These are phyloP conservation scores for Dreissena polymorpha DNA, from an alignment of 1,140 invertebrate genomes.

Conservation along the genomic window DNA sequence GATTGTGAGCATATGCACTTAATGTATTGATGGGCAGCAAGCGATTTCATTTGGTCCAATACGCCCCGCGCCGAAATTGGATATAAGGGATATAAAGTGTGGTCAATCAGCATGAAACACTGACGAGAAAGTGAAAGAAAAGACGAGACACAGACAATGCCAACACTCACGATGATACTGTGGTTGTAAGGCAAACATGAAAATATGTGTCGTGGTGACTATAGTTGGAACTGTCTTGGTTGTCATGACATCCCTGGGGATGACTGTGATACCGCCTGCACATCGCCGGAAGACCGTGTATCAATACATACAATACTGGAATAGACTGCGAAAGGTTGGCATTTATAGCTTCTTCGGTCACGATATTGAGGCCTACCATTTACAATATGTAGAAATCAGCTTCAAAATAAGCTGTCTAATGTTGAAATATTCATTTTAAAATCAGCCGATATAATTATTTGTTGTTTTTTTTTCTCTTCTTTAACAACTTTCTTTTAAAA, in stretches of 20 bases:
- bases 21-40: too few species aligned
- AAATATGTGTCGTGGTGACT: too few species aligned
- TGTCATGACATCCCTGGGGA: neutral
- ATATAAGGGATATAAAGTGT: too few species aligned
- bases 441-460: neutral
- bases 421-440: neutral
- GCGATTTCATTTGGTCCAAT: too few species aligned
- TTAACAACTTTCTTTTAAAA: neutral
- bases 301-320: slow-evolving; percentile 38
- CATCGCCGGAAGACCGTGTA: neutral
- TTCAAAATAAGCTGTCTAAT: neutral
- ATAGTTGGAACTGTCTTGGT: neutral
- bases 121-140: too few species aligned
- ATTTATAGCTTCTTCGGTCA: neutral
- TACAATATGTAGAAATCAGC: neutral
- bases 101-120: too few species aligned
- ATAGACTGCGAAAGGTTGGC: slow-evolving; percentile 44
- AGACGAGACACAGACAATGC: too few species aligned
- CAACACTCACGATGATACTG: too few species aligned
- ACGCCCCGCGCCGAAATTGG: too few species aligned
- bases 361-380: neutral
- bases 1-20: too few species aligned
- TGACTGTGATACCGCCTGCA: neutral
- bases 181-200: too few species aligned
- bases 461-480: neutral